These are phyloP conservation scores for Semibalanus balanoides DNA, from an alignment of 1,140 invertebrate species.

Conservation along the genomic window DNA sequence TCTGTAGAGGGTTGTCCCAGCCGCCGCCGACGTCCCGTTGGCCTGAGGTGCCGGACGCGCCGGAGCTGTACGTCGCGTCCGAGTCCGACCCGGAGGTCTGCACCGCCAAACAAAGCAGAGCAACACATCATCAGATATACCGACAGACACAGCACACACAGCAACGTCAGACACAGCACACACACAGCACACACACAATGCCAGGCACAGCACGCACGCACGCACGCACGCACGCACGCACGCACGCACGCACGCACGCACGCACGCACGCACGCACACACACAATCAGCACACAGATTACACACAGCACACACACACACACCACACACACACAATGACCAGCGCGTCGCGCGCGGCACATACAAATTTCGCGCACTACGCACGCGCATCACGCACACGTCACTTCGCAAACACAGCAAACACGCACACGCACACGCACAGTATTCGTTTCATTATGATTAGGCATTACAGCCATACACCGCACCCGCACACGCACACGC, in stretches of 20 bases:
- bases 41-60: constrained; percentile 37
- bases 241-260: constrained; percentile 51
- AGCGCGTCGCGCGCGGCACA: too few species aligned
- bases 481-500: too few species aligned
- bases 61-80: background rate
- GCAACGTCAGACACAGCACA: background rate
- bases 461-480: too few species aligned
- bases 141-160: background rate
- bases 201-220: background rate
- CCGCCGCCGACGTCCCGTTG: constrained; percentile 27
- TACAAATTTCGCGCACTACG: too few species aligned
- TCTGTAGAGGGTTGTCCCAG: background rate
- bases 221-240: background rate
- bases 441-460: too few species aligned
- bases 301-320: too few species aligned
- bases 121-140: constrained; percentile 28
- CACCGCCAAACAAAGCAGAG: constrained; percentile 23
- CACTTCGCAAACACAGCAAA: too few species aligned
- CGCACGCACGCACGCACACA: constrained; percentile 35
- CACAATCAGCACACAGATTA: constrained; percentile 7
- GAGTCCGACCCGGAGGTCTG: constrained; percentile 1
- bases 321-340: too few species aligned
- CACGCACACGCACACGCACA: too few species aligned
- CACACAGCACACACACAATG: background rate
- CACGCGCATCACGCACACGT: too few species aligned